phyloP scores from a whole-genome alignment of 2,797 vertebrate genomes.

The Melanotaenia pygmaea region DNA sequence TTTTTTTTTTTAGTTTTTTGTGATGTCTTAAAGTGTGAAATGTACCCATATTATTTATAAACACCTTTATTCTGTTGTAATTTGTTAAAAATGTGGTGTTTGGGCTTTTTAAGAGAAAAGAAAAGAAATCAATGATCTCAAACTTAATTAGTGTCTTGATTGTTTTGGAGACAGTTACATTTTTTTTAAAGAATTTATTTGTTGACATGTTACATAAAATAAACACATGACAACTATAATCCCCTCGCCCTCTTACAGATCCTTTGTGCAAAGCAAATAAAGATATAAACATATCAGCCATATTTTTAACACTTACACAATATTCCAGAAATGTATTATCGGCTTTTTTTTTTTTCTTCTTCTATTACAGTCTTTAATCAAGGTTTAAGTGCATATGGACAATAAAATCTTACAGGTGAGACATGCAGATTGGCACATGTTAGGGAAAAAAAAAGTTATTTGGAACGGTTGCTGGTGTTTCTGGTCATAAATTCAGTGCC shows the following conservation, averaged over 20 bases:
- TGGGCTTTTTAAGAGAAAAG: constrained; percentile 28
- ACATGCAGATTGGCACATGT: constrained; percentile 78
- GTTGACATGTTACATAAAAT: constrained; percentile 52
- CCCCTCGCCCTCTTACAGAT: constrained; percentile 44
- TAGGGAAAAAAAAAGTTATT: constrained; percentile 26
- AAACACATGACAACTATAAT: constrained; percentile 52
- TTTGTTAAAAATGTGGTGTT: constrained; percentile 69
- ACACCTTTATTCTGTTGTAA: constrained; percentile 79
- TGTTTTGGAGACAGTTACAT: neutral
- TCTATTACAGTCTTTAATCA: constrained; percentile 16
- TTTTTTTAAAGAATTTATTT: constrained; percentile 70
- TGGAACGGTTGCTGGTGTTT: constrained; percentile 5
- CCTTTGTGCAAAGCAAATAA: constrained; percentile 60
- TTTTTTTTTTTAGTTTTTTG: constrained; percentile 24
- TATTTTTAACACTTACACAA: constrained; percentile 51
- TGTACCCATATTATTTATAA: constrained; percentile 82
- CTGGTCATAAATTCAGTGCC: constrained; percentile 91
- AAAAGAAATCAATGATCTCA: neutral
- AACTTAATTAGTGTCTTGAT: neutral
- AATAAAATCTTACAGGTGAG: constrained; percentile 45
- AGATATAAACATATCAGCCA: constrained; percentile 42
- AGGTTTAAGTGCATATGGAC: constrained; percentile 50
- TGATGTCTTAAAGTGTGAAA: constrained; percentile 81
- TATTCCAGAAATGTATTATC: constrained; percentile 58
- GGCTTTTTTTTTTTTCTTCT: constrained; percentile 7